A percentile compares a stretch with the other conserved stretches of the same genome.
These are phyloP conservation scores for Muscina levida DNA, from an alignment of 2,888 invertebrate genomes.

Conservation along the genomic window DNA sequence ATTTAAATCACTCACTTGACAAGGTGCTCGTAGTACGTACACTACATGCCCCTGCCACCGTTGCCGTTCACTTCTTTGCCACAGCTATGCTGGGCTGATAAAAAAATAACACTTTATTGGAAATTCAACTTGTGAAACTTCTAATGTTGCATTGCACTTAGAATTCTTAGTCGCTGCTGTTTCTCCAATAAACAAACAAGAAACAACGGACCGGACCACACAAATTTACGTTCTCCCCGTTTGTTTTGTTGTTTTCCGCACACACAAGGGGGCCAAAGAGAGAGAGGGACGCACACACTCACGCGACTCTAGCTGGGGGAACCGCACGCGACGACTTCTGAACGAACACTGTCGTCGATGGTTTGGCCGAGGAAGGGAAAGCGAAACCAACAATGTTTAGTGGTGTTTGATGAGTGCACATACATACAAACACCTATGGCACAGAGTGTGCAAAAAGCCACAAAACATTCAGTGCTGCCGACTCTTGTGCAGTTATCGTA, in stretches of 20 bases:
- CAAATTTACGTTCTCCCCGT: slow-evolving; percentile 24
- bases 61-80: too few relatives aligned
- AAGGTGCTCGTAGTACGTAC: too few relatives aligned
- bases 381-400: slow-evolving; percentile 14
- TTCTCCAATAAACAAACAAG: neutral
- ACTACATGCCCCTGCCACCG: too few relatives aligned
- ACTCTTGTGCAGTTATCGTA: too few relatives aligned
- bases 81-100: too few relatives aligned
- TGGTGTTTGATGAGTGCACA: neutral
- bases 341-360: slow-evolving; percentile 58
- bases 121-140: too few relatives aligned
- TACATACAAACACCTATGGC: neutral
- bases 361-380: neutral
- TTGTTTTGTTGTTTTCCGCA: neutral
- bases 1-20: too few relatives aligned
- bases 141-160: neutral
- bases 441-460: neutral
- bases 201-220: neutral
- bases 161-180: slow-evolving; percentile 5
- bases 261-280: neutral
- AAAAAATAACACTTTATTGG: too few relatives aligned
- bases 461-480: too few relatives aligned
- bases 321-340: slow-evolving; percentile 66
- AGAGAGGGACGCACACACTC: slow-evolving; percentile 53
- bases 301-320: slow-evolving; percentile 36